Evolutionary conservation across 2,888 invertebrate genomes (phyloP).

Genomic region (Andrena marginata): DNA sequence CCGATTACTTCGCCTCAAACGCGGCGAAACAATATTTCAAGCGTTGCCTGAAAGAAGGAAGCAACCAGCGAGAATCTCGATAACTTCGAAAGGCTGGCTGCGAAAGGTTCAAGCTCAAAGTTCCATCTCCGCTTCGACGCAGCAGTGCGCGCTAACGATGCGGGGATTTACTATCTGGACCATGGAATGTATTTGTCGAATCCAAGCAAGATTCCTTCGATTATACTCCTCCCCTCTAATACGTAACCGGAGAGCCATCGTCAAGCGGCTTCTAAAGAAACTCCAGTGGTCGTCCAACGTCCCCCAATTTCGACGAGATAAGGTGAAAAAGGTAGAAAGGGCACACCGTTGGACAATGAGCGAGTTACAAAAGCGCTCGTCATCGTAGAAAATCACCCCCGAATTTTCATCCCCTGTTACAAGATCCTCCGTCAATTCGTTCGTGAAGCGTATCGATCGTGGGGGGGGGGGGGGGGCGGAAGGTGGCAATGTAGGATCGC

Average conservation of each 20-base stretch:
- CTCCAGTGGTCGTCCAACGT: neutral
- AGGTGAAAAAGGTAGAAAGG: neutral
- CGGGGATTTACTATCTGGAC: neutral
- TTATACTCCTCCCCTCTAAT: neutral
- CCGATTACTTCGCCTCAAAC: neutral
- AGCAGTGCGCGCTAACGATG: neutral
- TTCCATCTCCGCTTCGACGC: neutral
- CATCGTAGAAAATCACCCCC: neutral
- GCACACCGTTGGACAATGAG: neutral
- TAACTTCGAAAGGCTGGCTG: neutral
- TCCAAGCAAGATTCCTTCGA: neutral
- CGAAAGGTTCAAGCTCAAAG: neutral
- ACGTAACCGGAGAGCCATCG: neutral
- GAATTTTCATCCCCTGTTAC: constrained; percentile 16
- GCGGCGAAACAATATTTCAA: neutral
- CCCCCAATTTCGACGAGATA: neutral
- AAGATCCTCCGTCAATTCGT: neutral
- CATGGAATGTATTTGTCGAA: neutral
- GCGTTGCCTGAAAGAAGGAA: neutral
- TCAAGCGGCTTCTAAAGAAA: neutral
- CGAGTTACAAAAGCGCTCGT: constrained; percentile 5
- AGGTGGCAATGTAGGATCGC: too few relatives aligned
- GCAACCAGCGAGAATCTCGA: constrained; percentile 20
- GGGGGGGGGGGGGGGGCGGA: too few relatives aligned
- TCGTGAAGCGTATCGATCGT: neutral